These are phyloP conservation scores for Oreochromis aureus DNA, from an alignment of 2,113 vertebrate species.

Conservation along the genomic window DNA sequence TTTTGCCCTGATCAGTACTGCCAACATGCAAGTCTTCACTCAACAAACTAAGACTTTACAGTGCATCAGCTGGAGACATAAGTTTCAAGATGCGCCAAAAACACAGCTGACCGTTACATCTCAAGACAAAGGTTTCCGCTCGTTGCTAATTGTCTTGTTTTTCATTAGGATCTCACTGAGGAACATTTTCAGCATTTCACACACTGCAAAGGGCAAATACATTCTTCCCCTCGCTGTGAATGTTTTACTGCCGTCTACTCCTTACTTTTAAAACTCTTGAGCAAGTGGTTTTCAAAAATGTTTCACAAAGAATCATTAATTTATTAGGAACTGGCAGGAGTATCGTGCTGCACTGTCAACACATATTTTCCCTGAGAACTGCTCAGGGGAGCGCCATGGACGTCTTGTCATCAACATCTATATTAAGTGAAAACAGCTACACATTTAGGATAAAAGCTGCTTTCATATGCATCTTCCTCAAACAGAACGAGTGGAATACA, in stretches of 20 bases:
- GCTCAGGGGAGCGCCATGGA: conserved; percentile 1
- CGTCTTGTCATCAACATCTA: background rate
- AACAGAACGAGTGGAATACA: background rate
- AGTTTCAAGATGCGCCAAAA: background rate
- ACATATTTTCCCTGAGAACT: background rate
- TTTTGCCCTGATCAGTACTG: background rate
- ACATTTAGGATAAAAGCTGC: background rate
- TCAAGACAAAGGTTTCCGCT: background rate
- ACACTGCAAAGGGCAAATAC: background rate
- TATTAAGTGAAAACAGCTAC: conserved; percentile 5
- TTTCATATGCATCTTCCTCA: background rate
- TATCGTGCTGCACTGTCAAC: background rate
- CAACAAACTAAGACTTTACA: background rate
- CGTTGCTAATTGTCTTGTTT: background rate
- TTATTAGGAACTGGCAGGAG: conserved; percentile 1
- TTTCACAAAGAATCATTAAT: background rate
- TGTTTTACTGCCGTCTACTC: background rate
- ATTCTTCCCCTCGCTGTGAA: background rate
- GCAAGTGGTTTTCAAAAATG: background rate
- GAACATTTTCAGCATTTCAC: background rate
- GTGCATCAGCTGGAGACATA: background rate
- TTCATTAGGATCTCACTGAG: background rate
- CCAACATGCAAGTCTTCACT: background rate
- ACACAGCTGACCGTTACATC: background rate
- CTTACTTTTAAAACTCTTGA: background rate